A percentile compares a stretch with the other conserved stretches of the same genome.
phyloP scores from a whole-genome alignment of 1,140 invertebrate genomes.

The Calephelis virginiensis region DNA sequence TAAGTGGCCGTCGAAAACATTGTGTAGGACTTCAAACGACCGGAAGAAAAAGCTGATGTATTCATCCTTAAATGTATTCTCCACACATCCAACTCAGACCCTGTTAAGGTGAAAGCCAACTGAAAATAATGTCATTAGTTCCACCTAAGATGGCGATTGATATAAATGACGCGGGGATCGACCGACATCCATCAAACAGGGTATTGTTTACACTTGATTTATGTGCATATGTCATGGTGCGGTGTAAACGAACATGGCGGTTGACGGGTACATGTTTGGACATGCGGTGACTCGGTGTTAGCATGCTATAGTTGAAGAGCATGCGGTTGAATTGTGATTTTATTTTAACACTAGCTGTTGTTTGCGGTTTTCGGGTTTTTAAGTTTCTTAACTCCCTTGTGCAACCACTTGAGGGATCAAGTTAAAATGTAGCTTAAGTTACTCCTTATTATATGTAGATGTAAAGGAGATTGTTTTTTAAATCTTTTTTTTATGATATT shows the following conservation, averaged over 20 bases:
- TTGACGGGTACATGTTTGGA: constrained; percentile 26
- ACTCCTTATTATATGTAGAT: too few species aligned
- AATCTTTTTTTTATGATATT: too few species aligned
- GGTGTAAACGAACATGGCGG: constrained; percentile 28
- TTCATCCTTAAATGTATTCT: background rate
- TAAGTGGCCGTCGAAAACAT: too few species aligned
- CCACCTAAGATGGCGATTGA: constrained; percentile 21
- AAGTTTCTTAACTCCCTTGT: too few species aligned
- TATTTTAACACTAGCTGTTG: too few species aligned
- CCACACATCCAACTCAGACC: background rate
- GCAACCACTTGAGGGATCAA: too few species aligned
- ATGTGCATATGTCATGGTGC: constrained; percentile 29
- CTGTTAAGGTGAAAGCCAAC: constrained; percentile 14
- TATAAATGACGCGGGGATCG: constrained; percentile 21
- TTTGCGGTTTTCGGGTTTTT: too few species aligned
- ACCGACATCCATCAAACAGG: constrained; percentile 32
- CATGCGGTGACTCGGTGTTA: constrained; percentile 25
- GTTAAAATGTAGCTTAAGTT: too few species aligned
- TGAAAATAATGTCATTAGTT: constrained; percentile 14
- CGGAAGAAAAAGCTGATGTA: too few species aligned
- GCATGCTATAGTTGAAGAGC: constrained; percentile 18
- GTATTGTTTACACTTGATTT: constrained; percentile 36
- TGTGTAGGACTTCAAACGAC: too few species aligned
- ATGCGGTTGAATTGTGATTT: background rate
- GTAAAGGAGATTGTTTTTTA: too few species aligned